phyloP scores from a whole-genome alignment of 2,113 vertebrate species.

The Chamaetylas fuelleborni region DNA sequence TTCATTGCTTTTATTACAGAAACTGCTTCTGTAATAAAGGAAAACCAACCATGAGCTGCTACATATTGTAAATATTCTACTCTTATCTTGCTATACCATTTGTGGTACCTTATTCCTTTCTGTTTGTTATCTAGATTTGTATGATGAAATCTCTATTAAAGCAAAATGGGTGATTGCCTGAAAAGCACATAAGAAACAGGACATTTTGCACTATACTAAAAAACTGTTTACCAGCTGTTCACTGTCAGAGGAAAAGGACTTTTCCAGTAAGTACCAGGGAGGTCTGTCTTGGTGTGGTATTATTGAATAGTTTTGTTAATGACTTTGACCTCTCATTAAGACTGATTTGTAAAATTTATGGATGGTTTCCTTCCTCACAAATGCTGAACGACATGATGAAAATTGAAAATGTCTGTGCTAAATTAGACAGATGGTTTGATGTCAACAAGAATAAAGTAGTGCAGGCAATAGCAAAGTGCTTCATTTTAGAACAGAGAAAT shows the following conservation, averaged over 20 bases:
- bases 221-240: background rate
- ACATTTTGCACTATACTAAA: background rate
- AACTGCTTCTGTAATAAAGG: background rate
- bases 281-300: background rate
- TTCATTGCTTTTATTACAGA: background rate
- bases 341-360: constrained; percentile 5
- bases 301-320: background rate
- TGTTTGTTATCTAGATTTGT: background rate
- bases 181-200: background rate
- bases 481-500: background rate
- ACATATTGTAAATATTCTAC: background rate
- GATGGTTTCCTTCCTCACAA: background rate
- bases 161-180: background rate
- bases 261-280: background rate
- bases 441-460: background rate
- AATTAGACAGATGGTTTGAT: background rate
- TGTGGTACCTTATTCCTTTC: background rate
- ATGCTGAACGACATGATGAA: background rate
- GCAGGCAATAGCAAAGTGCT: background rate
- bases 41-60: background rate
- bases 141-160: background rate
- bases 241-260: background rate
- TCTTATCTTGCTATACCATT: background rate
- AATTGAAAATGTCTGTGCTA: constrained; percentile 7
- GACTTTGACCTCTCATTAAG: constrained; percentile 14